Evolutionary conservation across 92 coral and sea anemone genomes (phyloP), one percentile per base, ranked within the genome.

Genomic region (Nematostella vectensis): DNA sequence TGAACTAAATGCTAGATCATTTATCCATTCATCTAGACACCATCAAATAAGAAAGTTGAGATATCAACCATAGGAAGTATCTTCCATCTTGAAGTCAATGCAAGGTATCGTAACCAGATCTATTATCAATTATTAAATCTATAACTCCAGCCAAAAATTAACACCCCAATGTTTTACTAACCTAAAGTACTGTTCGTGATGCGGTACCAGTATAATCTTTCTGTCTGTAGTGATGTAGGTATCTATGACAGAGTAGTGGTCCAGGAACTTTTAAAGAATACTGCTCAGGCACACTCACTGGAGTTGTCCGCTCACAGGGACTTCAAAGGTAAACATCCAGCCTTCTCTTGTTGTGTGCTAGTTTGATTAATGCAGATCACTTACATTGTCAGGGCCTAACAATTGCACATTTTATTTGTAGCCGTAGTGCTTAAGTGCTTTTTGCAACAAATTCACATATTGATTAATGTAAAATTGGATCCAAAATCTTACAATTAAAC

Each of bases 31-130:
- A n/a, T n/a, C 37, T 60, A 91, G 98, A 91, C 98, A 10, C 98
- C 98, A 8, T 91, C 98, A 11, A 91, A 86, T 19, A 91, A 86
- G 67, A 91, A 91, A 57, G 65, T 91, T 63, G 98, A 91, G 53
- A 81, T 91, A 61, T 81, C 98, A 22, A 85, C 98, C 19, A 82
- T 86, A 49, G 98, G 96, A 21, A 91, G 98, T 68, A 66, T 87
- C 17, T 91, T 85, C 29, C 98, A 91, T 57, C 49, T 91, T 51
- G 98, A 91, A 69, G 89, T 91, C 2, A 91, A 91, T 58, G 91
- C 98, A 70, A 91, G 98, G 98, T 91, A 53, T 48, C 50, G 31
- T 31, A 36, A 36, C 8, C 42, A 36, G n/a, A n/a, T n/a, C n/a
- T n/a, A n/a, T n/a, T n/a, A n/a, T n/a, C n/a, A n/a, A n/a, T n/a